Percentiles rank a stretch among this genome's conserved stretches.
phyloP scores from a whole-genome alignment of 2,888 invertebrate species.

The Acanthosepion pharaonis region DNA sequence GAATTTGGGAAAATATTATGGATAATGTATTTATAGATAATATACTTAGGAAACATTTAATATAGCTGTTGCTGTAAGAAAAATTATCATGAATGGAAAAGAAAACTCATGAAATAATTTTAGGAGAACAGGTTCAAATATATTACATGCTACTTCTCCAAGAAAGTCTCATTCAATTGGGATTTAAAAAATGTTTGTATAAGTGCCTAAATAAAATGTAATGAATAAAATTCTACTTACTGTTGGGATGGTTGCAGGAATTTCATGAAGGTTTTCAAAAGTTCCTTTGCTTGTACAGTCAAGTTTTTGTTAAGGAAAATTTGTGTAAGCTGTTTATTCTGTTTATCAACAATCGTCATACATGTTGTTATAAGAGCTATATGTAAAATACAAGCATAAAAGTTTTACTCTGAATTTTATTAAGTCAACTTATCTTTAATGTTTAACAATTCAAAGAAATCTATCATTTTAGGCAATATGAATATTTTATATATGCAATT shows the following conservation, averaged over 20 bases:
- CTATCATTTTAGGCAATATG: too few relatives aligned
- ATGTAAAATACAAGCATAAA: too few relatives aligned
- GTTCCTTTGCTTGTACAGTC: slow-evolving; percentile 48
- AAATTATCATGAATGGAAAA: not conserved
- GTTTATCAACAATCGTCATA: not conserved
- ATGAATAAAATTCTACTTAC: slow-evolving; percentile 55
- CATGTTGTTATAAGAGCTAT: not conserved
- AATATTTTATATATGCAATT: too few relatives aligned
- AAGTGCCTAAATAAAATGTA: not conserved
- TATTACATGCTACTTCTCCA: too few relatives aligned
- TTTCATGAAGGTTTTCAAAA: slow-evolving; percentile 53
- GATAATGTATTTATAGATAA: too few relatives aligned
- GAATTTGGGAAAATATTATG: too few relatives aligned
- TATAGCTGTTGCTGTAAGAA: too few relatives aligned
- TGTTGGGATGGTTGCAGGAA: slow-evolving; percentile 70
- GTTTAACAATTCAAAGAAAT: too few relatives aligned
- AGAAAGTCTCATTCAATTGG: not conserved
- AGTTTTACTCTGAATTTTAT: too few relatives aligned
- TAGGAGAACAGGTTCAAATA: not conserved
- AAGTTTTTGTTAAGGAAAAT: slow-evolving; percentile 24
- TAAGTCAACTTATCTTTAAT: too few relatives aligned
- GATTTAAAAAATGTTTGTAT: not conserved
- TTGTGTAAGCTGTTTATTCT: not conserved
- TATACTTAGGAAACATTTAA: too few relatives aligned
- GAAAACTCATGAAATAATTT: not conserved